Base-by-base conservation (phyloP, 2,888 invertebrate species). In the Drosophila longiperda region DNA sequence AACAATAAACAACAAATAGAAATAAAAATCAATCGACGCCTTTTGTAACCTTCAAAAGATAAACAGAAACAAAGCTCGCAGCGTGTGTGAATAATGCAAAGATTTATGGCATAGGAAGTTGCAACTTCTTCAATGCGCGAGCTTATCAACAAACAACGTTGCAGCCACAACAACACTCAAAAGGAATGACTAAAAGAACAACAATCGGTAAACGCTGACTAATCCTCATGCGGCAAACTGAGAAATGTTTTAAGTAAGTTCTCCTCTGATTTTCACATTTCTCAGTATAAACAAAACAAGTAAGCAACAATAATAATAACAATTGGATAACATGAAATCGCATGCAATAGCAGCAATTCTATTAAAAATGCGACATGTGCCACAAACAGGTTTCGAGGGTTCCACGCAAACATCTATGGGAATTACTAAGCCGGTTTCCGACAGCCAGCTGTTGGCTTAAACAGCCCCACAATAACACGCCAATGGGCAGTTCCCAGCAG, bases 331-430 rank as follows among this genome's bases (percentile, higher is more conserved):
- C 11, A 34, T 8, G n/a, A 20, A 52, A 57, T 50, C 58, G 53
- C 67, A 62, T 67, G 63, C 53, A 70, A 26, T 32, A 20, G 33
- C 63, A 66, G 42, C 3, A 45, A 62, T 50, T 62, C 36, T 17
- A 34, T 38, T 45, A 3, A 33, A 52, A 55, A 11, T 61, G 33
- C 36, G 23, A 3, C 11, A 54, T 45, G 15, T 45, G 7, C 23
- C 8, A 23, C 23, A 75, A 87, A 79, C 85, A 66, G 82, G 87
- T 84, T 82, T 68, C 50, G 42, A 53, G 64, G 29, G 12, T 45
- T 23, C 45, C 8, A 61, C 15, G 36, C 45, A 59, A 83, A 68
- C 40, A 78, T 48, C 57, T 75, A 61, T 54, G 66, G 73, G 65
- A 73, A 76, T 73, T 50, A 33, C n/a, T 26, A 62, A 80, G 78